phyloP scores from a whole-genome alignment of 2,888 invertebrate species.

The Euclidia mi region DNA sequence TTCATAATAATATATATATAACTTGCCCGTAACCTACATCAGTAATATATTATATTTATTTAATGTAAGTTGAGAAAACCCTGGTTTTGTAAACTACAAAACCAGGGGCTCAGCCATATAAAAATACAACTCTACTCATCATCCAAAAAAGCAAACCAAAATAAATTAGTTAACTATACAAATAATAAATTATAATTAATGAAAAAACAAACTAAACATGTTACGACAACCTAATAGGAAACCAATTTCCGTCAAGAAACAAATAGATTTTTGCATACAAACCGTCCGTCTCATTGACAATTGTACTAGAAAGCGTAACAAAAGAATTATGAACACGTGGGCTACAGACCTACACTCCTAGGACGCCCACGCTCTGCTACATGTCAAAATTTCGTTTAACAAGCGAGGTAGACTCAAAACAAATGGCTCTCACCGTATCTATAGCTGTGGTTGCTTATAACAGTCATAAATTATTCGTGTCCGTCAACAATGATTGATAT shows the following conservation, averaged over 20 bases:
- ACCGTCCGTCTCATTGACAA: constrained; percentile 63
- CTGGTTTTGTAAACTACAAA: too few species aligned
- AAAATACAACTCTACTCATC: too few species aligned
- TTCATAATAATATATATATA: too few species aligned
- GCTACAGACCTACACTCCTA: constrained; percentile 69
- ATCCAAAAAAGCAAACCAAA: too few species aligned
- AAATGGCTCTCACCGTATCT: constrained; percentile 74
- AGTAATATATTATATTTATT: too few species aligned
- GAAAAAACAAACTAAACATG: constrained; percentile 57
- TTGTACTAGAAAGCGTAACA: constrained; percentile 73
- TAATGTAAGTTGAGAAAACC: too few species aligned
- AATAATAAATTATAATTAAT: constrained; percentile 13
- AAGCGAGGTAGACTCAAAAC: constrained; percentile 75
- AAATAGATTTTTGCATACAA: constrained; percentile 78
- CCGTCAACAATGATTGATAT: constrained; percentile 21
- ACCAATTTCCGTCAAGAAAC: constrained; percentile 57
- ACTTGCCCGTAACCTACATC: too few species aligned
- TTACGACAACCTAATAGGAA: constrained; percentile 52
- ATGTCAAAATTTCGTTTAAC: constrained; percentile 79
- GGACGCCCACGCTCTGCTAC: constrained; percentile 71
- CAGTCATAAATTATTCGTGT: constrained; percentile 72
- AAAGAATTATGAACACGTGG: constrained; percentile 78
- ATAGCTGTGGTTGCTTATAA: constrained; percentile 71
- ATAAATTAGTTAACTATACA: too few species aligned
- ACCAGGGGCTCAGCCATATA: too few species aligned